phyloP scores from a whole-genome alignment of 1,140 invertebrate species.

The Asbolus verrucosus region DNA sequence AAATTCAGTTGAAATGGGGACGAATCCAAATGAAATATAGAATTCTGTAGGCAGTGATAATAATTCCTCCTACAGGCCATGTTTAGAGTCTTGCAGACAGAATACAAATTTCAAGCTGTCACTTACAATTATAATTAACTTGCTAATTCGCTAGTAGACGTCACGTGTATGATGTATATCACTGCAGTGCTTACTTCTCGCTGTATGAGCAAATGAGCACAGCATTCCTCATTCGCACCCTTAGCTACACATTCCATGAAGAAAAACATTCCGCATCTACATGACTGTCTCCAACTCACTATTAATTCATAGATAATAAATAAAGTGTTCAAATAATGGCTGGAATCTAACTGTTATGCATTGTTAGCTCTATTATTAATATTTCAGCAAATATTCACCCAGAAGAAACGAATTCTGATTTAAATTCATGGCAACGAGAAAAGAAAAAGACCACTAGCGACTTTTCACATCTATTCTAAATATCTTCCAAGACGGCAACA shows the following conservation, averaged over 20 bases:
- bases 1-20: background rate
- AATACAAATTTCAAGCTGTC: constrained; percentile 58
- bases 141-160: constrained; percentile 57
- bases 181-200: constrained; percentile 33
- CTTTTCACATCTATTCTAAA: constrained; percentile 26
- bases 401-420: constrained; percentile 1
- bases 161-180: constrained; percentile 48
- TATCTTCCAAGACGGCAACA: constrained; percentile 13
- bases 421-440: constrained; percentile 16
- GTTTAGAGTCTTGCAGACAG: constrained; percentile 49
- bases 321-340: background rate
- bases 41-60: constrained; percentile 15
- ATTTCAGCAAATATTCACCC: background rate
- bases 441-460: constrained; percentile 20
- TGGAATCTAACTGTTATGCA: too few relatives aligned
- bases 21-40: constrained; percentile 25
- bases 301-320: background rate
- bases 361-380: too few relatives aligned
- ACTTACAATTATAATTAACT: constrained; percentile 60
- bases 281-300: background rate
- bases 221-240: constrained; percentile 43
- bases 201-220: constrained; percentile 42
- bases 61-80: constrained; percentile 36
- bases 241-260: constrained; percentile 12
- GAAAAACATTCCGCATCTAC: constrained; percentile 29